A percentile compares a stretch with the other conserved stretches of the same genome.
These are phyloP conservation scores for Diorhabda elongata DNA, from an alignment of 1,140 invertebrate genomes.

Conservation along the genomic window DNA sequence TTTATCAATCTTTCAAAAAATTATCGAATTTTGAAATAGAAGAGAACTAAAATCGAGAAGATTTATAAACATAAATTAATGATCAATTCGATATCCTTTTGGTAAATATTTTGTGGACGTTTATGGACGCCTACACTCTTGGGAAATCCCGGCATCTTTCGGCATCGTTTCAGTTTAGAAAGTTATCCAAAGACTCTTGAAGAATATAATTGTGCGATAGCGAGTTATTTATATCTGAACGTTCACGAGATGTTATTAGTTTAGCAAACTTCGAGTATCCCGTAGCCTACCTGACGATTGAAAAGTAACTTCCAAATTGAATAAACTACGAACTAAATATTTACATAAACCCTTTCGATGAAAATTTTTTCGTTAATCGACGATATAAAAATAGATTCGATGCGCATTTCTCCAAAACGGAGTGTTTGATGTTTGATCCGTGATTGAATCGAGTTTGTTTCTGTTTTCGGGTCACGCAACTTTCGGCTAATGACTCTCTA, in stretches of 20 bases:
- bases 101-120: no score
- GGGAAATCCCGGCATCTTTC: slow-evolving; percentile 9
- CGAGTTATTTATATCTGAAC: background rate
- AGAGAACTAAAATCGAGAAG: no score
- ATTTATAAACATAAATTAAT: no score
- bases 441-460: slow-evolving; percentile 15
- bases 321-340: no score
- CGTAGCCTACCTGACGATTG: no score
- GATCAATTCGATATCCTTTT: no score
- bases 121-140: background rate
- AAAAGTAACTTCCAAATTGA: no score
- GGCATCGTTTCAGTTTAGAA: background rate
- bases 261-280: background rate
- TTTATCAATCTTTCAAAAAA: no score
- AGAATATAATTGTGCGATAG: background rate
- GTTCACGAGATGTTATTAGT: background rate
- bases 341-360: no score
- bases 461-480: slow-evolving; percentile 8
- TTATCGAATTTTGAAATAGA: no score
- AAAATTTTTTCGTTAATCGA: no score
- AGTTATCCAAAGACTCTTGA: slow-evolving; percentile 4
- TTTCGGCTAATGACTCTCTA: slow-evolving; percentile 7
- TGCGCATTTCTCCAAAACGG: background rate
- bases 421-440: slow-evolving; percentile 5
- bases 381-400: no score